phyloP scores from a whole-genome alignment of 2,888 invertebrate species.

The Drosophila putrida region DNA sequence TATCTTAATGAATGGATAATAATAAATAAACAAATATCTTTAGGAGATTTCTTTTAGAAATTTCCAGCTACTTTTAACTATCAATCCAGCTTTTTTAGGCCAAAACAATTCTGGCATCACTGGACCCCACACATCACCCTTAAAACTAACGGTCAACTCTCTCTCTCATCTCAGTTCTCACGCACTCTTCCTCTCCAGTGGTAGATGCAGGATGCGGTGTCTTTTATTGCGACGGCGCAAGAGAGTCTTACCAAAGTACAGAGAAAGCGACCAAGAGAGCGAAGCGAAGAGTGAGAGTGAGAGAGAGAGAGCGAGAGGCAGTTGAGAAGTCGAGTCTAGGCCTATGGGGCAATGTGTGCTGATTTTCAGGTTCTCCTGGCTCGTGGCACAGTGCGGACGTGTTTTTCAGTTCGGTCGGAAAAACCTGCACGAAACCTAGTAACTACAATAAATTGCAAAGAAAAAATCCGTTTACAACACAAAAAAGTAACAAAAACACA shows the following conservation, averaged over 20 bases:
- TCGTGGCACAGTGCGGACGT: constrained; percentile 80
- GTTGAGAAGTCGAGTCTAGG: constrained; percentile 38
- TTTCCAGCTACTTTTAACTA: no score
- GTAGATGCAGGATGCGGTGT: constrained; percentile 40
- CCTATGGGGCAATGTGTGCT: constrained; percentile 70
- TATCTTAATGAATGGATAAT: no score
- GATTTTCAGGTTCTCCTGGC: constrained; percentile 82
- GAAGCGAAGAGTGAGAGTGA: constrained; percentile 8
- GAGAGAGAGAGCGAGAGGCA: constrained; percentile 5
- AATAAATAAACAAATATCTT: no score
- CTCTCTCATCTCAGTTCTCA: constrained; percentile 16
- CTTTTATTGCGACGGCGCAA: constrained; percentile 57
- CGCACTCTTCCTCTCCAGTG: constrained; percentile 25
- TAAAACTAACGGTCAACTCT: constrained; percentile 3
- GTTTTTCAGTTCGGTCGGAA: constrained; percentile 50
- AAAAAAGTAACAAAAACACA: not conserved
- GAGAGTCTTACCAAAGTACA: constrained; percentile 23
- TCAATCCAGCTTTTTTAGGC: no score
- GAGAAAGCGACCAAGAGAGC: constrained; percentile 20
- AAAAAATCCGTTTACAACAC: constrained; percentile 4
- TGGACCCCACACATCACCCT: not conserved
- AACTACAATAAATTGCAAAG: constrained; percentile 43
- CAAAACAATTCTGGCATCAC: no score
- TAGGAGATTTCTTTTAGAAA: no score
- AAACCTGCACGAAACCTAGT: constrained; percentile 42